Conservation (phyloP, 2,113 vertebrate species). For the Agapornis roseicollis region DNA sequence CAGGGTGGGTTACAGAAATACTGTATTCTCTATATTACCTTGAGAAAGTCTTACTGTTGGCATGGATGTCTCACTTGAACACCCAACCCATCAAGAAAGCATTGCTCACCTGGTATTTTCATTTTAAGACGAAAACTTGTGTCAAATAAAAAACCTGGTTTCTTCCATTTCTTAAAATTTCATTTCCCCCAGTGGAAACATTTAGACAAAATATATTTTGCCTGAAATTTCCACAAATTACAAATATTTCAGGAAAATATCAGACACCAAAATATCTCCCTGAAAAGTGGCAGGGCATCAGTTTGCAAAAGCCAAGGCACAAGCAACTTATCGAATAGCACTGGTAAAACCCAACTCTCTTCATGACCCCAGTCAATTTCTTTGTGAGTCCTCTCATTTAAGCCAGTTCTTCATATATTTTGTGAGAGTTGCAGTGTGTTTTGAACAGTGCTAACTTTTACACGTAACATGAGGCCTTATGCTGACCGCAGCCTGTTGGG, state of each 20-base stretch:
- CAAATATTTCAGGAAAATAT: background rate
- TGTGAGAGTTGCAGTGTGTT: background rate
- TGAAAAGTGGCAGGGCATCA: background rate
- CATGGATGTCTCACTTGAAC: background rate
- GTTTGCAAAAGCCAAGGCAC: background rate
- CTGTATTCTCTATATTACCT: background rate
- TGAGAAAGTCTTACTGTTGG: background rate
- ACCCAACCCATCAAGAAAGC: background rate
- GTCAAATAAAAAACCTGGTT: fast-evolving
- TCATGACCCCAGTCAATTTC: background rate
- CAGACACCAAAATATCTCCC: background rate
- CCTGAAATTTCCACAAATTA: background rate
- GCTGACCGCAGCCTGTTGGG: background rate
- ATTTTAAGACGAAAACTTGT: background rate
- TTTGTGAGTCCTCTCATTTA: background rate
- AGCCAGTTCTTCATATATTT: background rate
- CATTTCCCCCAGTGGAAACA: background rate
- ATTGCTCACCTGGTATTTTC: background rate
- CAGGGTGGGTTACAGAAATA: background rate
- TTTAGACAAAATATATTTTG: background rate
- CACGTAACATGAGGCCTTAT: background rate
- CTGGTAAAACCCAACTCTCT: background rate
- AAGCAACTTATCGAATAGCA: background rate
- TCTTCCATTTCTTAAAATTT: background rate
- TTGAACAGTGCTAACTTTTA: background rate